These are phyloP conservation scores for Thymallus thymallus DNA, from an alignment of 2,113 vertebrate genomes.

Conservation along the genomic window DNA sequence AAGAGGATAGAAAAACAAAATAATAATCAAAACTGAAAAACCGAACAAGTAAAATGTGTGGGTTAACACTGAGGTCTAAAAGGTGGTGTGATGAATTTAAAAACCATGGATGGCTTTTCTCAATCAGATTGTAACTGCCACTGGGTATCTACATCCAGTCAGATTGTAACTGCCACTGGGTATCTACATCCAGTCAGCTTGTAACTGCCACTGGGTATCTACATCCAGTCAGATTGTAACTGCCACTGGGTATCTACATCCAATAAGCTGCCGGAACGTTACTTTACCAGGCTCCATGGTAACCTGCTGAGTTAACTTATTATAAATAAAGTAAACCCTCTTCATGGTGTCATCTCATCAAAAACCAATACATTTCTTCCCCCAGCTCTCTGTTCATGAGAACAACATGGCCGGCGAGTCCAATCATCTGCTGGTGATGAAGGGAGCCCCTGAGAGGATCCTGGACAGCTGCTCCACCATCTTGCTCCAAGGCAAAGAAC, in stretches of 20 bases:
- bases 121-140: not conserved
- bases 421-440: constrained; percentile 88
- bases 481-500: constrained; percentile 84
- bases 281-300: no score
- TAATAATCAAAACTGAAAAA: no score
- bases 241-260: no score
- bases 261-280: no score
- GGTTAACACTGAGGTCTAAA: not conserved
- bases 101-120: not conserved
- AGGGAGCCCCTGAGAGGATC: constrained; percentile 89
- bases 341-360: no score
- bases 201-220: no score
- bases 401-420: constrained; percentile 65
- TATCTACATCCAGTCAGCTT: no score
- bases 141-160: no score
- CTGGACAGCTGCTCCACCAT: constrained; percentile 87
- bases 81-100: not conserved
- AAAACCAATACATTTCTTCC: not conserved
- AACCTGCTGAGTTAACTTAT: no score
- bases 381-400: constrained; percentile 87
- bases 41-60: no score
- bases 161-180: not conserved
- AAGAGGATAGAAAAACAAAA: no score
- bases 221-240: not conserved
- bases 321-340: no score